Conservation (phyloP, 1,140 invertebrate species). For the Pygmarrhopalites habei region DNA sequence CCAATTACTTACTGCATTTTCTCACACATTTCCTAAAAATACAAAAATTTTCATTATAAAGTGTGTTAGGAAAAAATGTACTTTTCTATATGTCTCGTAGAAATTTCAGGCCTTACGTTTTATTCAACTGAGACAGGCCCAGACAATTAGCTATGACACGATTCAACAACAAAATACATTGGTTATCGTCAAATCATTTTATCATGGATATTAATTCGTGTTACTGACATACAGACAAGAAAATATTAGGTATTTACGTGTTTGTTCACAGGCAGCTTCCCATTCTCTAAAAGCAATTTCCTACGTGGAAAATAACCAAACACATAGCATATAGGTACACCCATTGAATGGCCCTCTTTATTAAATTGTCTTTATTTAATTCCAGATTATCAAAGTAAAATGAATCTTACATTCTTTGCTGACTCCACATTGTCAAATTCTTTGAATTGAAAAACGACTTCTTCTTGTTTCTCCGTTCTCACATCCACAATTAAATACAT, state of each 20-base stretch:
- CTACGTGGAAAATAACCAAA: slow-evolving; percentile 8
- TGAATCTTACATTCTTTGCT: slow-evolving; percentile 35
- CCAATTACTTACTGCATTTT: slow-evolving; percentile 28
- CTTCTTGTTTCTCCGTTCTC: too few relatives aligned
- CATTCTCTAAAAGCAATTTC: slow-evolving; percentile 37
- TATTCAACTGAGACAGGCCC: slow-evolving; percentile 28
- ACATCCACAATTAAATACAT: too few relatives aligned
- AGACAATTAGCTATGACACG: slow-evolving; percentile 35
- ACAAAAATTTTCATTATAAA: too few relatives aligned
- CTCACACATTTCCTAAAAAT: slow-evolving; percentile 38
- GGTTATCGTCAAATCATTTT: too few relatives aligned
- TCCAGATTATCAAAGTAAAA: slow-evolving; percentile 7
- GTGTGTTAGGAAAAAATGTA: too few relatives aligned
- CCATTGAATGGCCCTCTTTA: not conserved
- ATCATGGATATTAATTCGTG: too few relatives aligned
- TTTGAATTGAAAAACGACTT: slow-evolving; percentile 35
- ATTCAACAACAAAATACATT: too few relatives aligned
- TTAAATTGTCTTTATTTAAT: slow-evolving; percentile 3
- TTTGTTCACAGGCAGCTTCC: slow-evolving; percentile 37
- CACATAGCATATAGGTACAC: not conserved
- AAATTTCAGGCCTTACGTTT: too few relatives aligned
- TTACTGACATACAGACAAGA: too few relatives aligned
- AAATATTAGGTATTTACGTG: too few relatives aligned
- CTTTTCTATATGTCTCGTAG: too few relatives aligned
- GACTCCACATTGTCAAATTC: slow-evolving; percentile 38